phyloP scores from a whole-genome alignment of 2,888 invertebrate species.

The Thera britannica region DNA sequence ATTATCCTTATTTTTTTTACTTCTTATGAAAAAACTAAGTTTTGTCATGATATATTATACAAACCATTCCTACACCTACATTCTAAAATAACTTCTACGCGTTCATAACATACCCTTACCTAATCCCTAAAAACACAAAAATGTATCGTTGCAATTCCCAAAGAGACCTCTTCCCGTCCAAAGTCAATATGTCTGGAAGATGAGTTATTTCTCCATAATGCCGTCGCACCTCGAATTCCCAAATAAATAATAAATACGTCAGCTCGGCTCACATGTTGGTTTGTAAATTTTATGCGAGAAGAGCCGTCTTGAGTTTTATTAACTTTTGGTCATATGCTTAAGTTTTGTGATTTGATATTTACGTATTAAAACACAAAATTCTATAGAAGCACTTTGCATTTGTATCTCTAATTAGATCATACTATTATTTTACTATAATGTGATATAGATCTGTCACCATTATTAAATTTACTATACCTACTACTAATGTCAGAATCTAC shows the following conservation, averaged over 20 bases:
- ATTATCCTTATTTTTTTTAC: too few relatives aligned
- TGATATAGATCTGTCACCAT: too few relatives aligned
- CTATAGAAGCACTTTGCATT: too few relatives aligned
- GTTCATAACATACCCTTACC: conserved; percentile 9
- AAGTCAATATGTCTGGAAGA: conserved; percentile 80
- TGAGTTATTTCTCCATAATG: conserved; percentile 81
- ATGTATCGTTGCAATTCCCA: conserved; percentile 70
- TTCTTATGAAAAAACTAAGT: too few relatives aligned
- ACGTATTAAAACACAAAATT: too few relatives aligned
- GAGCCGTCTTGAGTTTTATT: conserved; percentile 7
- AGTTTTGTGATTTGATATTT: too few relatives aligned
- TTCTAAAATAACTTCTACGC: background rate
- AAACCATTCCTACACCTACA: background rate
- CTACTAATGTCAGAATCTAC: too few relatives aligned
- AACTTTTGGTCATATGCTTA: background rate
- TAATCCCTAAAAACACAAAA: conserved; percentile 29
- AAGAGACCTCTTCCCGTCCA: conserved; percentile 67
- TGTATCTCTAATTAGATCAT: too few relatives aligned
- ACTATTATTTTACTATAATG: too few relatives aligned
- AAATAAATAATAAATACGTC: conserved; percentile 84
- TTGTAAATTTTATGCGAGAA: conserved; percentile 58
- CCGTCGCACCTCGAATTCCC: conserved; percentile 70
- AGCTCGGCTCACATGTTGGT: conserved; percentile 56
- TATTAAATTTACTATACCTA: too few relatives aligned
- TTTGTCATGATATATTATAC: background rate